Percentiles rank a stretch among this genome's conserved stretches.
phyloP scores from a whole-genome alignment of 1,140 invertebrate genomes.

The Episyrphus balteatus region DNA sequence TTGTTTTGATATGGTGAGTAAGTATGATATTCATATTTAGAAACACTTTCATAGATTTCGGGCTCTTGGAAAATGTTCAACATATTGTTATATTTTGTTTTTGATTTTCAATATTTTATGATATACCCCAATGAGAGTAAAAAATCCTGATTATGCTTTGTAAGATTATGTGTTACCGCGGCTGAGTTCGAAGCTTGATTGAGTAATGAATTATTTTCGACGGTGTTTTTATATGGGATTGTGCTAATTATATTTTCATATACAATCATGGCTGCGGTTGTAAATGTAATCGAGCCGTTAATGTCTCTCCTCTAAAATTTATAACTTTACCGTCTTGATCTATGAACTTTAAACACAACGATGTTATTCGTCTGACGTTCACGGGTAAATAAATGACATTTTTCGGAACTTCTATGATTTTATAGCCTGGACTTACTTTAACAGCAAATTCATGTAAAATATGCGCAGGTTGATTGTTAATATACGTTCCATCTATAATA shows the following conservation, averaged over 20 bases:
- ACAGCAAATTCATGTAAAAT: constrained; percentile 26
- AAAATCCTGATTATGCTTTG: too few relatives aligned
- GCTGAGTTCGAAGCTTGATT: too few relatives aligned
- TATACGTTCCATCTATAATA: constrained; percentile 18
- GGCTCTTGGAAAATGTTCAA: constrained; percentile 2
- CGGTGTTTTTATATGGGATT: background rate
- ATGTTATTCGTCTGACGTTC: constrained; percentile 11
- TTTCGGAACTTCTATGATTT: constrained; percentile 19
- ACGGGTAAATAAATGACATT: constrained; percentile 30
- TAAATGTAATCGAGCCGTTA: constrained; percentile 15
- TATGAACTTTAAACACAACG: constrained; percentile 13
- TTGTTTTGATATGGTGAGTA: constrained; percentile 26
- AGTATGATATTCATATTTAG: constrained; percentile 27
- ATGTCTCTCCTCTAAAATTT: constrained; percentile 17
- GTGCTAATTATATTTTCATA: background rate
- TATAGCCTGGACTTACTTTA: constrained; percentile 15
- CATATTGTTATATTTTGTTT: background rate
- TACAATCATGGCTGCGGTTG: background rate
- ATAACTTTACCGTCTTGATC: constrained; percentile 18
- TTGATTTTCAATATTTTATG: too few relatives aligned
- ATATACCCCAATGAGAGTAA: too few relatives aligned
- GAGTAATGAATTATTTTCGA: too few relatives aligned
- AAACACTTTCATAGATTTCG: constrained; percentile 8
- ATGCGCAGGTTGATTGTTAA: constrained; percentile 18
- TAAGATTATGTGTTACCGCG: background rate